Percentiles rank a stretch among this genome's conserved stretches.
Evolutionary conservation across 2,113 vertebrate genomes (phyloP).

Genomic region (Acrocephalus kingi): DNA sequence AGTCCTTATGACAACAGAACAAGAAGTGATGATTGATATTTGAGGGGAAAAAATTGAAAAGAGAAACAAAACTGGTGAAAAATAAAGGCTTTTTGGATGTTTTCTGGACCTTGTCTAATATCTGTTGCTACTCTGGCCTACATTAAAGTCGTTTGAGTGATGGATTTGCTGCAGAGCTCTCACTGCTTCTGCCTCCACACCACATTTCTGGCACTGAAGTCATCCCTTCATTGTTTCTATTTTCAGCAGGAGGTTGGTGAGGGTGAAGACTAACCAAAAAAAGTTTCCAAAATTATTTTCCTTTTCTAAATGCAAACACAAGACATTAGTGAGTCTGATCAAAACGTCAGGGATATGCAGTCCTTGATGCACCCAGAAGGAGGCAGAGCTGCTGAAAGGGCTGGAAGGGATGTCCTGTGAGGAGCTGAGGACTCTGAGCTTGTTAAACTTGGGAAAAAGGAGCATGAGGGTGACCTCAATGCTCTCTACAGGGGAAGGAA

Average conservation of each 20-base stretch:
- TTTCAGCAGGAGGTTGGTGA: not conserved
- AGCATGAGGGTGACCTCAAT: not conserved
- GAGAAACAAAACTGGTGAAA: not conserved
- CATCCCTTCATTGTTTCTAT: not conserved
- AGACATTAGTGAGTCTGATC: not conserved
- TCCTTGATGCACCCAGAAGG: too few relatives aligned
- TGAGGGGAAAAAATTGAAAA: not conserved
- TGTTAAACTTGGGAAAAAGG: not conserved
- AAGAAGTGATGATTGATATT: not conserved
- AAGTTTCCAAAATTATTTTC: not conserved
- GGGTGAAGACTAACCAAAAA: not conserved
- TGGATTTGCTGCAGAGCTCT: not conserved
- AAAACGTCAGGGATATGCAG: not conserved
- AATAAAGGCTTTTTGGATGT: slow-evolving; percentile 21
- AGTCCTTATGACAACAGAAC: slow-evolving; percentile 1
- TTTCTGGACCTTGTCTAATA: not conserved
- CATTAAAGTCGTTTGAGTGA: not conserved
- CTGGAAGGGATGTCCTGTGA: not conserved
- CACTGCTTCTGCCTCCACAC: not conserved
- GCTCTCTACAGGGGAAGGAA: not conserved
- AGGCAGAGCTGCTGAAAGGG: not conserved
- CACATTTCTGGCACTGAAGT: not conserved
- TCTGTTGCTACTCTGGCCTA: not conserved
- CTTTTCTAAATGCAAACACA: not conserved
- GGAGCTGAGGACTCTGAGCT: not conserved